Conservation (phyloP, 1,140 invertebrate species). For the Cotesia glomerata region DNA sequence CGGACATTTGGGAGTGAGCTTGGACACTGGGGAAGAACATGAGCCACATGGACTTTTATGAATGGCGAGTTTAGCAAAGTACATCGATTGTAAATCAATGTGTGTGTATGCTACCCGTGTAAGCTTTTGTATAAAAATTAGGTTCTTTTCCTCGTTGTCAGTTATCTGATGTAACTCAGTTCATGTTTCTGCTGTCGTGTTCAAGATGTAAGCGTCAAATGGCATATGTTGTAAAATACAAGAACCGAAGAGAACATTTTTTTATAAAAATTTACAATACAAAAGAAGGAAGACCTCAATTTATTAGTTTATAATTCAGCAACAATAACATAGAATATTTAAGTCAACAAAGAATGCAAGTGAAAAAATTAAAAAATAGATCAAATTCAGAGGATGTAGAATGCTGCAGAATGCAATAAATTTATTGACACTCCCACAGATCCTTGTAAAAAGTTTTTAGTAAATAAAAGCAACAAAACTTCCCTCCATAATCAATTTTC, state of each 20-base stretch:
- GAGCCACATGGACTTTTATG: slow-evolving; percentile 30
- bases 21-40: slow-evolving; percentile 7
- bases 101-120: not conserved
- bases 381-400: not conserved
- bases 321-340: not conserved
- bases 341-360: not conserved
- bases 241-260: too few species aligned
- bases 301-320: not conserved
- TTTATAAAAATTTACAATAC: too few species aligned
- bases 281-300: not conserved
- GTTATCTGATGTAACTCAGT: too few species aligned
- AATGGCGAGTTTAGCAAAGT: slow-evolving; percentile 16
- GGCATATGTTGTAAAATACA: too few species aligned
- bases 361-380: slow-evolving; percentile 3
- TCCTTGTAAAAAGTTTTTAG: not conserved
- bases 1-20: slow-evolving; percentile 28
- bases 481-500: slow-evolving; percentile 6
- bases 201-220: too few species aligned
- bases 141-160: not conserved
- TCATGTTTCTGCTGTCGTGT: too few species aligned
- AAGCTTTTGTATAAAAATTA: slow-evolving; percentile 3
- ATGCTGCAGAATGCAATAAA: not conserved
- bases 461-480: slow-evolving; percentile 13
- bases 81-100: slow-evolving; percentile 7
- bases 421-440: slow-evolving; percentile 11